Conservation (phyloP, 2,888 invertebrate species). For the Tortricodes alternella region DNA sequence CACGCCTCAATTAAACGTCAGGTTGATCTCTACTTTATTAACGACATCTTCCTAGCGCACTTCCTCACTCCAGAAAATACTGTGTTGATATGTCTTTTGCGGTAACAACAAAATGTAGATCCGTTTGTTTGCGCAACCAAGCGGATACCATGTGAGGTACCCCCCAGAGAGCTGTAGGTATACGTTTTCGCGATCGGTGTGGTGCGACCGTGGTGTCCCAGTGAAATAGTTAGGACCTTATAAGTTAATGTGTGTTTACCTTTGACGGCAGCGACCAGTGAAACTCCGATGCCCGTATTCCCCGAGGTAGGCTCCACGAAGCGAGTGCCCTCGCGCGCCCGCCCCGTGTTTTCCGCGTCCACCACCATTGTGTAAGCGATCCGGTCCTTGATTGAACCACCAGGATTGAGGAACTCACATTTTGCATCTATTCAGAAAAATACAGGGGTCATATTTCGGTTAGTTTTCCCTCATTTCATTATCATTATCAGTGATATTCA, state of each 20-base stretch:
- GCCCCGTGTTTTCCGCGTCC: conserved; percentile 92
- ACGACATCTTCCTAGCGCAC: no score
- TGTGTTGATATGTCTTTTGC: no score
- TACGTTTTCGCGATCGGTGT: neutral
- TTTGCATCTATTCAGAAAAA: conserved; percentile 87
- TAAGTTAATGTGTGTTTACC: conserved; percentile 38
- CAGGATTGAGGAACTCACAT: conserved; percentile 97
- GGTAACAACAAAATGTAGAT: no score
- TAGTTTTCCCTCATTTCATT: neutral
- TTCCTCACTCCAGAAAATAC: no score
- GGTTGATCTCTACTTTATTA: no score
- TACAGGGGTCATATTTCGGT: neutral
- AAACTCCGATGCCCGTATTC: conserved; percentile 92
- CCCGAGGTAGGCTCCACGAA: conserved; percentile 97
- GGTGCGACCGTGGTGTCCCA: no score
- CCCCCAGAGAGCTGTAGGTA: no score
- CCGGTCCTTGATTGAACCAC: conserved; percentile 96
- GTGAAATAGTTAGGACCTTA: no score
- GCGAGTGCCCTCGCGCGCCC: conserved; percentile 89
- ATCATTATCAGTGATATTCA: neutral
- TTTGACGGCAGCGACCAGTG: conserved; percentile 92
- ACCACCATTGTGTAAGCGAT: conserved; percentile 95
- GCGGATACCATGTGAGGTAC: no score
- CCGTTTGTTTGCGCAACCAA: no score
- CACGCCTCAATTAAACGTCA: no score